phyloP scores from a whole-genome alignment of 1,140 invertebrate genomes.

The Daktulosphaira vitifoliae region DNA sequence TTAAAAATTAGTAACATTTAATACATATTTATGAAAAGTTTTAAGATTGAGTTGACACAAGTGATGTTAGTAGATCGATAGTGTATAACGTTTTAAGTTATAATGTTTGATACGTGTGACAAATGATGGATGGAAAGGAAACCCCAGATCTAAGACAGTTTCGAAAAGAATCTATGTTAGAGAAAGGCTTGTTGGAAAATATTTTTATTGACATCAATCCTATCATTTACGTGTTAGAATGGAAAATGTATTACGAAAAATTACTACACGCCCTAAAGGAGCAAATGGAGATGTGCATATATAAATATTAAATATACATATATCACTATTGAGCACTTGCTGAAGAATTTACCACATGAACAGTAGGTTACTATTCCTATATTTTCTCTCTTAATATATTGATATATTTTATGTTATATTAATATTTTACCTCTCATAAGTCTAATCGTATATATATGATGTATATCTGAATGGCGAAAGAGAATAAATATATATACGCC shows the following conservation, averaged over 20 bases:
- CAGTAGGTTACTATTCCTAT: background rate
- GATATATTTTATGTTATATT: no score
- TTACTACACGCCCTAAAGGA: background rate
- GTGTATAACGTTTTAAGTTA: no score
- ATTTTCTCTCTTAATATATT: background rate
- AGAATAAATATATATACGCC: background rate
- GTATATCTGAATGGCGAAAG: background rate
- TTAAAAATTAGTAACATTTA: no score
- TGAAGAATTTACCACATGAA: constrained; percentile 22
- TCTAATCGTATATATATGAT: constrained; percentile 7
- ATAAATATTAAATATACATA: background rate
- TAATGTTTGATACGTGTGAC: no score
- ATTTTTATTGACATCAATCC: constrained; percentile 18
- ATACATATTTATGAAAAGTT: no score
- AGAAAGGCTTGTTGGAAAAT: no score
- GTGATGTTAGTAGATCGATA: no score
- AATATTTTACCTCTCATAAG: background rate
- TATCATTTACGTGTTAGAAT: background rate
- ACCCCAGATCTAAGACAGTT: no score
- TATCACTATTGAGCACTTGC: no score
- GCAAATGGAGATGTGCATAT: background rate
- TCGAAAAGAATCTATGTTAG: no score
- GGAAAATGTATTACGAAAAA: constrained; percentile 7
- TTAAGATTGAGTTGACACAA: no score
- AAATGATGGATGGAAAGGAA: no score